These are phyloP conservation scores for Acrocephalus scirpaceus DNA, from an alignment of 2,797 vertebrate species.

Conservation along the genomic window DNA sequence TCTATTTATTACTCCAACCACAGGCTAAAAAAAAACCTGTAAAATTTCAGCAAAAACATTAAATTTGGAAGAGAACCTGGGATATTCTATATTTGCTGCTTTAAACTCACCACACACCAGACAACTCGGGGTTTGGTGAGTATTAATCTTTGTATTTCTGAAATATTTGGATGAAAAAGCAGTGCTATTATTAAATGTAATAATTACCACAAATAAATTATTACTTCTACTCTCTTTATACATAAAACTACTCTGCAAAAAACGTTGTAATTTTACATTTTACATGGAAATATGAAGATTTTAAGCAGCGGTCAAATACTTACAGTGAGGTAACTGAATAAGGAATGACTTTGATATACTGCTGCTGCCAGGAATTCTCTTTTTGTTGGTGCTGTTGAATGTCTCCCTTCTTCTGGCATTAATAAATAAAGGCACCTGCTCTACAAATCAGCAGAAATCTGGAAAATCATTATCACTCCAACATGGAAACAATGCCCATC, in stretches of 20 bases:
- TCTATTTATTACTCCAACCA: not conserved
- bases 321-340: not conserved
- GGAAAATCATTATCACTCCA: slow-evolving; percentile 46
- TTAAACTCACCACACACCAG: not conserved
- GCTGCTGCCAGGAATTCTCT: not conserved
- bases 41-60: not conserved
- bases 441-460: slow-evolving; percentile 44
- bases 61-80: not conserved
- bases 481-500: not conserved
- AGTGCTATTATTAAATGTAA: not conserved
- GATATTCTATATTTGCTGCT: not conserved
- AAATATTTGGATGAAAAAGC: not conserved
- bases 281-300: not conserved
- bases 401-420: slow-evolving; percentile 1
- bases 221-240: not conserved
- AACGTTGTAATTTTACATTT: not conserved
- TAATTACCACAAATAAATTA: not conserved
- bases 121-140: not conserved
- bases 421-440: slow-evolving; percentile 56
- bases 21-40: not conserved
- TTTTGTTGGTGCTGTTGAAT: not conserved
- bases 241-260: not conserved
- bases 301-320: not conserved
- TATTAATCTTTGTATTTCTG: not conserved
- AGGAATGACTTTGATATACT: not conserved